Evolutionary conservation across 2,113 vertebrate species (phyloP).

Genomic region (Epinephelus lanceolatus): DNA sequence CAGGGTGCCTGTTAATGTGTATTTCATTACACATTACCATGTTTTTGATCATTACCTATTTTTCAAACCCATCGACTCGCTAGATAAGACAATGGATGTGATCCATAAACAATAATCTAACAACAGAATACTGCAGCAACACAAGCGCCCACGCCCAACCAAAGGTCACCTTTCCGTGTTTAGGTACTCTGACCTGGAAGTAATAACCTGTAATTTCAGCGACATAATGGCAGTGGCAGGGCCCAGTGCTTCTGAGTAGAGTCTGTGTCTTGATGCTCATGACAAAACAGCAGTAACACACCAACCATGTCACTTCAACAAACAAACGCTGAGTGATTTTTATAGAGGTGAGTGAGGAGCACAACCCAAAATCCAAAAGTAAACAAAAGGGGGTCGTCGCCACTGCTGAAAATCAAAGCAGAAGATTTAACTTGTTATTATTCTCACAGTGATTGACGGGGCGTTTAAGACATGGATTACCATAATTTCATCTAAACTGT

Average conservation of each 20-base stretch:
- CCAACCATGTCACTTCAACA: slow-evolving; percentile 9
- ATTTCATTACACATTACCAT: slow-evolving; percentile 35
- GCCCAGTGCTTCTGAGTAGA: slow-evolving; percentile 1
- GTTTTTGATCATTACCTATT: slow-evolving; percentile 49
- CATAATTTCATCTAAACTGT: not conserved
- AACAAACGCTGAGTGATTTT: slow-evolving; percentile 23
- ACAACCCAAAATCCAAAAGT: slow-evolving; percentile 22
- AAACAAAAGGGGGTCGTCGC: slow-evolving; percentile 39
- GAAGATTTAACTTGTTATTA: slow-evolving; percentile 15
- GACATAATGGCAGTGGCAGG: slow-evolving; percentile 38
- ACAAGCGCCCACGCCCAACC: slow-evolving; percentile 35
- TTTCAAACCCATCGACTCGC: slow-evolving; percentile 16
- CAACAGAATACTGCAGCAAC: slow-evolving; percentile 35
- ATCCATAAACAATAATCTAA: slow-evolving; percentile 45
- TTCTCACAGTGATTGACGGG: slow-evolving; percentile 37
- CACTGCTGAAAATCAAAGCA: not conserved
- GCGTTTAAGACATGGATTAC: slow-evolving; percentile 49
- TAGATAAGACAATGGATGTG: slow-evolving; percentile 14
- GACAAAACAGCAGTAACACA: slow-evolving; percentile 1
- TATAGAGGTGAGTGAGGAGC: not conserved
- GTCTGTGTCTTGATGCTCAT: not conserved
- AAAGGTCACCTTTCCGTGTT: slow-evolving; percentile 71
- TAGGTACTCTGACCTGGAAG: slow-evolving; percentile 73
- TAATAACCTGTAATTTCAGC: slow-evolving; percentile 69
- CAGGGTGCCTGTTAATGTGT: slow-evolving; percentile 31